phyloP scores from a whole-genome alignment of 2,113 vertebrate species.

The Micronycteris hirsuta region DNA sequence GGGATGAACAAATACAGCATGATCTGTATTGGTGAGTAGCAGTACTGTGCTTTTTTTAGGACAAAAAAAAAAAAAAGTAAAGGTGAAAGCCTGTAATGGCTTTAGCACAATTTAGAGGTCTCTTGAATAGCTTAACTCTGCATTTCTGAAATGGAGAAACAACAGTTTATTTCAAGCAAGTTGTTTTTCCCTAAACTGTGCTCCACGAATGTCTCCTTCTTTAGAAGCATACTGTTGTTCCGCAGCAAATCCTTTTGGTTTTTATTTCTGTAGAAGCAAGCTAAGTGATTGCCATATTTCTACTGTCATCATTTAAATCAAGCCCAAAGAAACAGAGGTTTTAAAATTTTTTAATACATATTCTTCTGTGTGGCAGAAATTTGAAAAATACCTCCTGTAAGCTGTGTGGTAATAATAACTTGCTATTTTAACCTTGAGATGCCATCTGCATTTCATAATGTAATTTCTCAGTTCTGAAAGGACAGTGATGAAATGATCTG shows the following conservation, averaged over 20 bases:
- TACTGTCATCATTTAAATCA: neutral
- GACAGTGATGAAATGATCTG: conserved; percentile 73
- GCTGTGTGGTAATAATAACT: conserved; percentile 51
- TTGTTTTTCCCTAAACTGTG: neutral
- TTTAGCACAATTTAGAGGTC: neutral
- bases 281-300: neutral
- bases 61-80: neutral
- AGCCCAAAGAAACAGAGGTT: neutral
- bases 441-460: conserved; percentile 61
- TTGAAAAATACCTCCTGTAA: conserved; percentile 46
- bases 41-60: neutral
- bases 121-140: neutral
- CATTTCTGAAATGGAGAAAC: conserved; percentile 35
- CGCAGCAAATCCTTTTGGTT: conserved; percentile 17
- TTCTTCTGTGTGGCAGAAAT: neutral
- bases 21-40: neutral
- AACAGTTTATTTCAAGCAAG: conserved; percentile 38
- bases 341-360: neutral
- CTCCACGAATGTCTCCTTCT: neutral
- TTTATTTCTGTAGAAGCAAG: conserved; percentile 19
- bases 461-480: conserved; percentile 64
- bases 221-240: conserved; percentile 26
- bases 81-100: neutral
- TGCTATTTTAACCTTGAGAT: conserved; percentile 62
- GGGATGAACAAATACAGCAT: neutral